Percentiles rank a stretch among this genome's conserved stretches.
phyloP scores from a whole-genome alignment of 2,113 vertebrate species.

The Ginglymostoma cirratum region DNA sequence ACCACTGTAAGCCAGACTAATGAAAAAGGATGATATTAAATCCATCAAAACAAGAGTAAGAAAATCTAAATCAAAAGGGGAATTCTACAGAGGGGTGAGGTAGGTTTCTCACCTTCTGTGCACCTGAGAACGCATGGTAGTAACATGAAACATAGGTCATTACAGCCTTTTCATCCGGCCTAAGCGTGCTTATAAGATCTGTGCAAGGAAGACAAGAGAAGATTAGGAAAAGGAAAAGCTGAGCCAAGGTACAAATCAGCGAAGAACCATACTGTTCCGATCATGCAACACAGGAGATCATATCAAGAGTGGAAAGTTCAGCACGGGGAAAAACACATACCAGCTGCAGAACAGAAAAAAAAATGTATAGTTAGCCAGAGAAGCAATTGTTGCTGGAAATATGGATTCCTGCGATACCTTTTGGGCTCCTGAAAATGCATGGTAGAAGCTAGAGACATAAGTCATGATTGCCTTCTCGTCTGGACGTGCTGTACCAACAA shows the following conservation, averaged over 20 bases:
- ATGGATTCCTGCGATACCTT: slow-evolving; percentile 89
- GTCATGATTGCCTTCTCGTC: slow-evolving; percentile 99
- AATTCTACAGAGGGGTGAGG: slow-evolving; percentile 31
- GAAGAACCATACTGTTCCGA: slow-evolving; percentile 40
- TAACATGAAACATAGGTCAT: slow-evolving; percentile 99
- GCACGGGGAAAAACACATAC: slow-evolving; percentile 37
- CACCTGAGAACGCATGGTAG: slow-evolving; percentile 98
- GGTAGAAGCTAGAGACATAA: slow-evolving; percentile 99
- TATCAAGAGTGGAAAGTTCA: slow-evolving; percentile 50
- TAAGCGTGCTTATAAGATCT: slow-evolving; percentile 99
- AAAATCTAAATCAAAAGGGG: slow-evolving; percentile 10
- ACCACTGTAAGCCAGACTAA: neutral
- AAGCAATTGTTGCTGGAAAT: slow-evolving; percentile 55
- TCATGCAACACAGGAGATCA: slow-evolving; percentile 34
- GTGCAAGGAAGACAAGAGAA: slow-evolving; percentile 76
- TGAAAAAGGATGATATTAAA: neutral
- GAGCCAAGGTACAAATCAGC: slow-evolving; percentile 47
- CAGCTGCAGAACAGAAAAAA: slow-evolving; percentile 56
- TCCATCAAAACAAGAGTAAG: neutral
- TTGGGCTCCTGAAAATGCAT: slow-evolving; percentile 99
- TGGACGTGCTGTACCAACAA: slow-evolving; percentile 95
- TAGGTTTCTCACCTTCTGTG: slow-evolving; percentile 88
- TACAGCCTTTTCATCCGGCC: slow-evolving; percentile 95
- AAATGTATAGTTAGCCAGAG: slow-evolving; percentile 61
- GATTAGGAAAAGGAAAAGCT: slow-evolving; percentile 65